Percentiles rank a stretch among this genome's conserved stretches.
Evolutionary conservation across 2,797 vertebrate genomes (phyloP).

Genomic region (Anas acuta): DNA sequence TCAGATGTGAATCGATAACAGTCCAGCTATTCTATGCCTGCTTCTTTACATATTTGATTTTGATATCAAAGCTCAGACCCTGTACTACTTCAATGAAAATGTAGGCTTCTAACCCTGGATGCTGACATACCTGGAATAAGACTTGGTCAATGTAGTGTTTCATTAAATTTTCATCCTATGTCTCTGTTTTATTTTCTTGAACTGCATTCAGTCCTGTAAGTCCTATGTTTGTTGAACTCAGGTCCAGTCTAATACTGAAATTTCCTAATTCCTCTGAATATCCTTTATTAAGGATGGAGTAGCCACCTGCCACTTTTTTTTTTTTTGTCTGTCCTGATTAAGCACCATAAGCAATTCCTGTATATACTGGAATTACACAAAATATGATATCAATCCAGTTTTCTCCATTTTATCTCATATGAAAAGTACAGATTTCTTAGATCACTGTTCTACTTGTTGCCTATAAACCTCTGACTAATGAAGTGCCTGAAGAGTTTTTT

Average conservation of each 20-base stretch:
- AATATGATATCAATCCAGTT: background rate
- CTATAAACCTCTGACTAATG: background rate
- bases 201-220: background rate
- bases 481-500: background rate
- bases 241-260: background rate
- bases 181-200: background rate
- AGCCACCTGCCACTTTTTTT: background rate
- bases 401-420: background rate
- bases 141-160: background rate
- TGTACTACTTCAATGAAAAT: background rate
- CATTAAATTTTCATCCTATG: background rate
- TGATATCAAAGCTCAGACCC: background rate
- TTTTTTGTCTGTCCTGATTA: background rate
- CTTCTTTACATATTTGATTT: background rate
- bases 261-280: background rate
- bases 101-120: background rate
- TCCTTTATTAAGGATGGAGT: background rate
- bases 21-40: background rate
- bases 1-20: background rate
- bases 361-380: background rate
- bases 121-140: background rate
- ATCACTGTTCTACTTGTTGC: background rate
- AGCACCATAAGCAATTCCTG: background rate
- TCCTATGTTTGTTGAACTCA: background rate
- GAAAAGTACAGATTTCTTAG: background rate